Evolutionary conservation across 2,888 invertebrate species (phyloP).

Genomic region (Synergus itoensis): DNA sequence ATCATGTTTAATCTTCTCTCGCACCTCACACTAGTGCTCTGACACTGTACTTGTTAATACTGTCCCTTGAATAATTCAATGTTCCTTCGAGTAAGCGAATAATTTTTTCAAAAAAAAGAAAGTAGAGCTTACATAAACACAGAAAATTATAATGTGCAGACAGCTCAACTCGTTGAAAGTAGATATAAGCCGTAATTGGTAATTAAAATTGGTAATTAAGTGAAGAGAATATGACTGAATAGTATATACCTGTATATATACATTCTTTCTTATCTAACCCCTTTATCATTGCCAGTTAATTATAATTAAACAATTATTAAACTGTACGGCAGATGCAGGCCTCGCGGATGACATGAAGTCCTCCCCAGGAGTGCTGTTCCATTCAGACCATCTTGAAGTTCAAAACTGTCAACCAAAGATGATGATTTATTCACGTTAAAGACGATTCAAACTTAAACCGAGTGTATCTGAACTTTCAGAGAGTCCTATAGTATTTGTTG

Average conservation of each 20-base stretch:
- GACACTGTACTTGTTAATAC: slow-evolving; percentile 57
- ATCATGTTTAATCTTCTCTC: slow-evolving; percentile 72
- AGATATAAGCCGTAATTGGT: not conserved
- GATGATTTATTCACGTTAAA: not conserved
- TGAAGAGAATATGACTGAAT: too few species aligned
- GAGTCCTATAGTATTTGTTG: not conserved
- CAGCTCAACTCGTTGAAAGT: not conserved
- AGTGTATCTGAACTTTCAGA: not conserved
- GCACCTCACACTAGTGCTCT: slow-evolving; percentile 57
- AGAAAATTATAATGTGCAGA: not conserved
- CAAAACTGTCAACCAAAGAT: not conserved
- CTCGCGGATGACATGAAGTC: not conserved
- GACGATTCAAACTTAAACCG: not conserved
- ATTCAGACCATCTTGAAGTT: not conserved
- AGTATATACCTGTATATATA: too few species aligned
- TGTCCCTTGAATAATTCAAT: slow-evolving; percentile 63
- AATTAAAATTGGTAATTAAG: not conserved
- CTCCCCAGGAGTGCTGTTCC: not conserved
- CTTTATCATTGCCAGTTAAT: too few species aligned
- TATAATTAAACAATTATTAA: not conserved
- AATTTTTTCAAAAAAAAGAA: slow-evolving; percentile 30
- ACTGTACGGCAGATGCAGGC: not conserved
- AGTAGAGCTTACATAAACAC: not conserved
- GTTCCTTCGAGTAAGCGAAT: slow-evolving; percentile 42
- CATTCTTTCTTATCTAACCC: too few species aligned